phyloP scores from a whole-genome alignment of 2,888 invertebrate species.

The Drosophila atripex region DNA sequence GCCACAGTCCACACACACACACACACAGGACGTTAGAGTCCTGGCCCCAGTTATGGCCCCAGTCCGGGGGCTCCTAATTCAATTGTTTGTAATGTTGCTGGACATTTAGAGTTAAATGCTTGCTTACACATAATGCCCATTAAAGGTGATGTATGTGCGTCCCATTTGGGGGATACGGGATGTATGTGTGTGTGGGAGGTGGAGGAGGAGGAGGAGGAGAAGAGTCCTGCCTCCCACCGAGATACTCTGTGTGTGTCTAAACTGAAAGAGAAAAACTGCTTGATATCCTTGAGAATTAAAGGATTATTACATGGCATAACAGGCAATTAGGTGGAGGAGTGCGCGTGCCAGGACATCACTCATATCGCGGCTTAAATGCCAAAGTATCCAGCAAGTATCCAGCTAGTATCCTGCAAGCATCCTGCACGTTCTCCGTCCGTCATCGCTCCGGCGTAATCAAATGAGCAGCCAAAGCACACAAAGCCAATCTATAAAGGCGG shows the following conservation, averaged over 20 bases:
- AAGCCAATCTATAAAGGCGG: constrained; percentile 10
- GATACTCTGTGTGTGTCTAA: background rate
- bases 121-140: constrained; percentile 71
- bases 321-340: background rate
- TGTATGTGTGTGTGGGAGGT: too few relatives aligned
- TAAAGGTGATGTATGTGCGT: constrained; percentile 64
- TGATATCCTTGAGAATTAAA: background rate
- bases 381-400: background rate
- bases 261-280: background rate
- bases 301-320: background rate
- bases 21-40: too few relatives aligned
- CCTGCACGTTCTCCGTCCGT: background rate
- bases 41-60: too few relatives aligned
- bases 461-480: constrained; percentile 22
- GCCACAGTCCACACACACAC: background rate
- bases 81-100: constrained; percentile 66
- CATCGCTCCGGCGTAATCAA: constrained; percentile 11
- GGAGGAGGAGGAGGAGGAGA: too few relatives aligned
- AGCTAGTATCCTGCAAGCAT: too few relatives aligned
- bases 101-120: constrained; percentile 67
- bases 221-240: too few relatives aligned
- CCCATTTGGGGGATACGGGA: constrained; percentile 21
- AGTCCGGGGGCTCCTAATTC: constrained; percentile 57
- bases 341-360: background rate
- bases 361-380: background rate